A percentile compares a stretch with the other conserved stretches of the same genome.
These are phyloP conservation scores for Australoheros scitulus DNA, from an alignment of 2,113 vertebrate genomes.

Conservation along the genomic window DNA sequence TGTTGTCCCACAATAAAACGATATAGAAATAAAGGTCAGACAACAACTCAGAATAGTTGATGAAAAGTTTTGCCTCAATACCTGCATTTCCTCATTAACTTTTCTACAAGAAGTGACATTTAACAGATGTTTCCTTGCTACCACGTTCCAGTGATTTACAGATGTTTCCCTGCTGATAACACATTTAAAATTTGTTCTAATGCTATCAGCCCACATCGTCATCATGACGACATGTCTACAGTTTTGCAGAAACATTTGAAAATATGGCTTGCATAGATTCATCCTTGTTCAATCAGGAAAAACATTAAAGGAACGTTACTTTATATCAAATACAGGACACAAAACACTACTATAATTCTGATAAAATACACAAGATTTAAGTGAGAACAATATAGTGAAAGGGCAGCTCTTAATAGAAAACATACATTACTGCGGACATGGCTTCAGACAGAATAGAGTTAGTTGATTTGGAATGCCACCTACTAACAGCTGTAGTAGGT, in stretches of 20 bases:
- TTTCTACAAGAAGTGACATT: background rate
- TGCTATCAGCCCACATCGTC: background rate
- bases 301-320: background rate
- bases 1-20: background rate
- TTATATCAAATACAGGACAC: background rate
- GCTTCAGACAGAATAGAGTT: too few species aligned
- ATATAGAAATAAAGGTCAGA: background rate
- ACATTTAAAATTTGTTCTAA: background rate
- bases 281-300: background rate
- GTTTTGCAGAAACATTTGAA: background rate
- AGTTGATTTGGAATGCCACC: too few species aligned
- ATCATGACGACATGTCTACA: background rate
- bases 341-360: background rate
- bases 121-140: constrained; percentile 33
- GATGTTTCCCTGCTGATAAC: constrained; percentile 18
- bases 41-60: background rate
- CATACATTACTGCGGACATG: background rate
- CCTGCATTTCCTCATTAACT: background rate
- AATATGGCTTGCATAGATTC: background rate
- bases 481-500: background rate
- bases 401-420: background rate
- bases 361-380: background rate
- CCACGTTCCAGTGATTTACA: background rate
- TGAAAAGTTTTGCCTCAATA: background rate
- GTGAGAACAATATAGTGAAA: background rate